phyloP scores from a whole-genome alignment of 2,888 invertebrate species.

The Drosophila nigritarsus region DNA sequence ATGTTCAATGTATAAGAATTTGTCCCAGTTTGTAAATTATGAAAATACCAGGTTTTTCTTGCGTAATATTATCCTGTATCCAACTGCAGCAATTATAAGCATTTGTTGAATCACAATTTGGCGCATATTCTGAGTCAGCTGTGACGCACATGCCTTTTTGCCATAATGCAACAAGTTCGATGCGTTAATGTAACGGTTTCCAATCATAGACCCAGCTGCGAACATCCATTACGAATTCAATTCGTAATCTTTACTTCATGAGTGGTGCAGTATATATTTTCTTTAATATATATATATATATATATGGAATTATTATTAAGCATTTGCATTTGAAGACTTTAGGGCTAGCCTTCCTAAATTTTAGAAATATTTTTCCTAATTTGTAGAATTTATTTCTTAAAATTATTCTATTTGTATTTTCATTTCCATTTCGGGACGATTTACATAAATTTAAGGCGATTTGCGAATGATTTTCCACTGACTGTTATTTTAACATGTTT shows the following conservation, averaged over 20 bases:
- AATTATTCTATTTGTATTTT: no score
- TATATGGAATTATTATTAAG: background rate
- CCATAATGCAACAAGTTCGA: slow-evolving; percentile 34
- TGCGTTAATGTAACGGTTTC: background rate
- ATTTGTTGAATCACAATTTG: background rate
- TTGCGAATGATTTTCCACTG: background rate
- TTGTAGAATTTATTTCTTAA: background rate
- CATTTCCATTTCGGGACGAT: background rate
- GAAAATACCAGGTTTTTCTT: background rate
- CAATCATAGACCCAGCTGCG: background rate
- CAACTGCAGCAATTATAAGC: background rate
- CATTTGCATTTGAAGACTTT: background rate
- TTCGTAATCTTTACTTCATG: background rate
- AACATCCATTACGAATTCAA: background rate
- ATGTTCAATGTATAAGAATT: slow-evolving; percentile 3
- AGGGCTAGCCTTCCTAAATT: background rate
- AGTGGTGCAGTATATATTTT: background rate
- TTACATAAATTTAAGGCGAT: background rate
- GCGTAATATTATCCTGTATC: background rate
- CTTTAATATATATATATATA: background rate
- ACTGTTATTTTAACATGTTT: background rate
- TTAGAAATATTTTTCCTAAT: background rate
- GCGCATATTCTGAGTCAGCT: slow-evolving; percentile 1
- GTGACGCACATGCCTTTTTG: slow-evolving; percentile 21
- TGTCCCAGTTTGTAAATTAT: background rate